Conservation (phyloP, 1,140 invertebrate genomes). For the Procambarus virginalis region DNA sequence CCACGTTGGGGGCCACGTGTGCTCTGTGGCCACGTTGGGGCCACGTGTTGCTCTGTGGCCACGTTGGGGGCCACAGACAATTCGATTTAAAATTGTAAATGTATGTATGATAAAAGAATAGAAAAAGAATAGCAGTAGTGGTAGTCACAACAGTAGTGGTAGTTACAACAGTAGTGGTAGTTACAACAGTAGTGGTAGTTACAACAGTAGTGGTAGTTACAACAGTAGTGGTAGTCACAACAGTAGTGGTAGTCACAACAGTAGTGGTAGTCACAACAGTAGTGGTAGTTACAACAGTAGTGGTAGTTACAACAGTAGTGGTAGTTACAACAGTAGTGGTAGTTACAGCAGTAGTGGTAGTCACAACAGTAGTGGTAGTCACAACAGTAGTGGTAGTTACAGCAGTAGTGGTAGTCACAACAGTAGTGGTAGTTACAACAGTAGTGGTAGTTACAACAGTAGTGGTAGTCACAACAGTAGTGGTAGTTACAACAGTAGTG, state of each 20-base stretch:
- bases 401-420: no score
- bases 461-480: background rate
- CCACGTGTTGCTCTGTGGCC: no score
- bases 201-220: background rate
- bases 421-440: background rate
- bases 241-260: constrained; percentile 16
- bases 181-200: background rate
- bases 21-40: no score
- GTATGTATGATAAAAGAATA: background rate
- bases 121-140: background rate
- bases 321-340: background rate
- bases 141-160: background rate
- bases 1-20: no score
- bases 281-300: background rate
- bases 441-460: background rate
- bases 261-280: background rate
- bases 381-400: no score
- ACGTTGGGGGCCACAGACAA: no score
- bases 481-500: background rate
- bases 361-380: no score
- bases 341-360: background rate
- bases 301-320: constrained; percentile 14
- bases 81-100: no score
- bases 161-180: background rate
- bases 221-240: background rate